These are phyloP conservation scores for Lamprologus sp. DNA, from an alignment of 2,113 vertebrate genomes.

Conservation along the genomic window DNA sequence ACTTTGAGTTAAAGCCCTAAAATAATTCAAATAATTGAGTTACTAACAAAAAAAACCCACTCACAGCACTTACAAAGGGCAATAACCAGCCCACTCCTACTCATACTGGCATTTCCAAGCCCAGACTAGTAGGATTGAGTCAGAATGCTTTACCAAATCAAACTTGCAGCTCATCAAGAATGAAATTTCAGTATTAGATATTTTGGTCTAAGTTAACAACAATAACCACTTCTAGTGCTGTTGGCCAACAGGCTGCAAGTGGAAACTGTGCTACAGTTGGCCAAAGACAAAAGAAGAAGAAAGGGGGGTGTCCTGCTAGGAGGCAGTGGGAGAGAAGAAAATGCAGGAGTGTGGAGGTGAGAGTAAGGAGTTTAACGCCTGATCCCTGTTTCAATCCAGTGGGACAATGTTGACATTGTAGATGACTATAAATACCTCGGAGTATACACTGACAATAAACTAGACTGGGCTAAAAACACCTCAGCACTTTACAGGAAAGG, in stretches of 20 bases:
- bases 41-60: neutral
- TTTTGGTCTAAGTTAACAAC: neutral
- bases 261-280: neutral
- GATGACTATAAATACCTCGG: too few relatives aligned
- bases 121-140: accelerated
- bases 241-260: accelerated
- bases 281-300: too few relatives aligned
- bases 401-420: too few relatives aligned
- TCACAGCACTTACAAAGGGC: accelerated
- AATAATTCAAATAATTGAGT: neutral
- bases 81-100: accelerated
- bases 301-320: too few relatives aligned
- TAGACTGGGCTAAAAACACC: accelerated
- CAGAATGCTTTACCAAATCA: neutral
- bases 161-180: accelerated
- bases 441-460: too few relatives aligned
- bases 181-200: neutral
- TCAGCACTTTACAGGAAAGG: too few relatives aligned
- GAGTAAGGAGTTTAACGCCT: too few relatives aligned
- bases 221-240: neutral
- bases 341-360: too few relatives aligned
- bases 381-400: too few relatives aligned
- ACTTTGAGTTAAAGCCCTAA: accelerated
- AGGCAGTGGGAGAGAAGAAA: too few relatives aligned
- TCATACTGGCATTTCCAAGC: accelerated